Conservation (phyloP, 1,140 invertebrate genomes). For the Euura saliciscinereae region DNA sequence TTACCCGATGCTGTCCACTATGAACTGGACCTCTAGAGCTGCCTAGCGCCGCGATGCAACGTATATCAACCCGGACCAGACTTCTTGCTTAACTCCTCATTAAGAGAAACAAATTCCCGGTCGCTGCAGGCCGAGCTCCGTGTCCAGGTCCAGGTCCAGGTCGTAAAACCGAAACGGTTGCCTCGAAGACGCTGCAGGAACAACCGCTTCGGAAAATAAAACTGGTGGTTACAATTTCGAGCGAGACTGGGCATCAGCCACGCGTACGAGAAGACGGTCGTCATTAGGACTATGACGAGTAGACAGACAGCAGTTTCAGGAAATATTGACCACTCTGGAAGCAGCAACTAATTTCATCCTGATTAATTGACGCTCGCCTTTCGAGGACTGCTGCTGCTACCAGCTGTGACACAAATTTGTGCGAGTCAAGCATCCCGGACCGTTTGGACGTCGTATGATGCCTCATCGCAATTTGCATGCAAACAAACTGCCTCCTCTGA, state of each 20-base stretch:
- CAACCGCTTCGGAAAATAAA: background rate
- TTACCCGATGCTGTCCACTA: background rate
- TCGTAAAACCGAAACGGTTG: slow-evolving; percentile 8
- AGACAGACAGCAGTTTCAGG: background rate
- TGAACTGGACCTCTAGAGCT: background rate
- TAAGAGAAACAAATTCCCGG: slow-evolving; percentile 9
- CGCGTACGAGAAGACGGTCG: background rate
- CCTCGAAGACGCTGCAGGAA: background rate
- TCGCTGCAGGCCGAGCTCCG: background rate
- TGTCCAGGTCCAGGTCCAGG: background rate
- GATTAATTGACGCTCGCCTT: no score
- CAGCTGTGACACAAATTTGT: no score
- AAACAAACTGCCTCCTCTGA: slow-evolving; percentile 23
- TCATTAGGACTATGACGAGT: background rate
- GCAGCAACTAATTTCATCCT: no score
- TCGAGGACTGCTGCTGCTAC: no score
- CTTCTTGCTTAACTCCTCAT: slow-evolving; percentile 13
- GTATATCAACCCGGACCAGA: slow-evolving; percentile 3
- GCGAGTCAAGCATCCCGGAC: slow-evolving; percentile 6
- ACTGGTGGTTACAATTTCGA: background rate
- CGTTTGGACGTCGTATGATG: slow-evolving; percentile 18
- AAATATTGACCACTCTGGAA: background rate
- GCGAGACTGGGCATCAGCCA: background rate
- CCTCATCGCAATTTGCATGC: slow-evolving; percentile 26
- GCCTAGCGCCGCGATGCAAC: background rate